These are phyloP conservation scores for Myiothlypis coronata DNA, from an alignment of 2,797 vertebrate genomes.

Conservation along the genomic window DNA sequence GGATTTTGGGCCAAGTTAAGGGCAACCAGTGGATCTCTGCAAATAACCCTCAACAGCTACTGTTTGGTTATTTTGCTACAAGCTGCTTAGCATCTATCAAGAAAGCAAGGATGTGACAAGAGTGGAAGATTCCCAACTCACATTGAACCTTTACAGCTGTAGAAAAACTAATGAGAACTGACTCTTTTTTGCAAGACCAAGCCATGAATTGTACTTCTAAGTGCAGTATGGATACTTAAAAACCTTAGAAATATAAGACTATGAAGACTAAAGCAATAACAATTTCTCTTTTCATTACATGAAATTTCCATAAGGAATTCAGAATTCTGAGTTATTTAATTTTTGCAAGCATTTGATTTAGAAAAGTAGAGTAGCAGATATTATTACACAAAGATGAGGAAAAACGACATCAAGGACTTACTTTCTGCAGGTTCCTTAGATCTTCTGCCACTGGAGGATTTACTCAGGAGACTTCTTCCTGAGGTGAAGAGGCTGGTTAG, in stretches of 20 bases:
- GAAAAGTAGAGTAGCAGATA: neutral
- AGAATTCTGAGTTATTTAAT: neutral
- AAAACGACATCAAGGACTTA: constrained; percentile 72
- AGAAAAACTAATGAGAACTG: neutral
- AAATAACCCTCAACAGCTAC: neutral
- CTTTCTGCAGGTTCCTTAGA: constrained; percentile 94
- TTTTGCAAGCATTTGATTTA: neutral
- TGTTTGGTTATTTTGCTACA: neutral
- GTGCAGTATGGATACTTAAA: neutral
- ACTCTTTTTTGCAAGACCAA: neutral
- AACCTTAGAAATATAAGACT: neutral
- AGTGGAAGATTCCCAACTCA: neutral
- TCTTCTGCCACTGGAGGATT: constrained; percentile 91
- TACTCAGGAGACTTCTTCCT: constrained; percentile 95
- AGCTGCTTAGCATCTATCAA: neutral
- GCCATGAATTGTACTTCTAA: neutral
- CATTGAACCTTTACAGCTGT: fast-evolving
- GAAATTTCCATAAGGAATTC: neutral
- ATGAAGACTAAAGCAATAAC: neutral
- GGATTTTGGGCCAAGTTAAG: neutral
- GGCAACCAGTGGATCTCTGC: neutral
- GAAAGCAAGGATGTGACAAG: neutral
- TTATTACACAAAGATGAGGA: fast-evolving
- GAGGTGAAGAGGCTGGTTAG: constrained; percentile 97
- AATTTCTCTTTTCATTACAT: neutral